phyloP scores from a whole-genome alignment of 2,797 vertebrate species.

The Argentina silus region DNA sequence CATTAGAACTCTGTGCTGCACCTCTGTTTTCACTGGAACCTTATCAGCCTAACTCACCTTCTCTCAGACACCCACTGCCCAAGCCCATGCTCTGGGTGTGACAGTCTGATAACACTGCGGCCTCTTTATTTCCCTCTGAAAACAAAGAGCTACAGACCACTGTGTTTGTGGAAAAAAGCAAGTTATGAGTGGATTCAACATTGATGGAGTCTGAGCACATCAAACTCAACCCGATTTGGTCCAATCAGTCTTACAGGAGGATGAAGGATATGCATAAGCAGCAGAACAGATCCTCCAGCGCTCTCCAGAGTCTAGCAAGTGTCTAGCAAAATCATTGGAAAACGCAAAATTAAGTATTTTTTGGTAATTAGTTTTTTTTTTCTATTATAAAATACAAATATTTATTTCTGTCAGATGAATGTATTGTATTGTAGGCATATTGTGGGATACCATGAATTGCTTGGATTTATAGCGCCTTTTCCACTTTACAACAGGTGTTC shows the following conservation, averaged over 20 bases:
- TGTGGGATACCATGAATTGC: too few relatives aligned
- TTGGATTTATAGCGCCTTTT: too few relatives aligned
- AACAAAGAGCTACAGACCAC: not conserved
- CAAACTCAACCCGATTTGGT: not conserved
- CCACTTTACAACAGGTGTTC: too few relatives aligned
- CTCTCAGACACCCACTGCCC: not conserved
- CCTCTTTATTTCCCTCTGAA: not conserved
- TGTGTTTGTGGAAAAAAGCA: not conserved
- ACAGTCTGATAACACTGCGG: not conserved
- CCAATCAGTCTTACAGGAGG: not conserved
- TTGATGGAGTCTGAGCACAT: not conserved
- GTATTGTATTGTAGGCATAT: too few relatives aligned
- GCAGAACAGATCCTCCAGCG: not conserved
- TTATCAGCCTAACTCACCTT: slow-evolving; percentile 8
- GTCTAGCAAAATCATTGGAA: not conserved
- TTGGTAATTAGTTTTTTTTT: too few relatives aligned
- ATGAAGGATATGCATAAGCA: not conserved
- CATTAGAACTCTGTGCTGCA: not conserved
- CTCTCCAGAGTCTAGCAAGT: not conserved
- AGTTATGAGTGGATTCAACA: not conserved
- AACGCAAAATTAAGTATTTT: too few relatives aligned
- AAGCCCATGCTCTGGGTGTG: slow-evolving; percentile 1
- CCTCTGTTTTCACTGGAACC: not conserved
- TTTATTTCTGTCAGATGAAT: too few relatives aligned
- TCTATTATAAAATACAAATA: too few relatives aligned